A percentile compares a stretch with the other conserved stretches of the same genome.
Evolutionary conservation across 2,113 vertebrate genomes (phyloP).

Genomic region (Eurypyga helias): DNA sequence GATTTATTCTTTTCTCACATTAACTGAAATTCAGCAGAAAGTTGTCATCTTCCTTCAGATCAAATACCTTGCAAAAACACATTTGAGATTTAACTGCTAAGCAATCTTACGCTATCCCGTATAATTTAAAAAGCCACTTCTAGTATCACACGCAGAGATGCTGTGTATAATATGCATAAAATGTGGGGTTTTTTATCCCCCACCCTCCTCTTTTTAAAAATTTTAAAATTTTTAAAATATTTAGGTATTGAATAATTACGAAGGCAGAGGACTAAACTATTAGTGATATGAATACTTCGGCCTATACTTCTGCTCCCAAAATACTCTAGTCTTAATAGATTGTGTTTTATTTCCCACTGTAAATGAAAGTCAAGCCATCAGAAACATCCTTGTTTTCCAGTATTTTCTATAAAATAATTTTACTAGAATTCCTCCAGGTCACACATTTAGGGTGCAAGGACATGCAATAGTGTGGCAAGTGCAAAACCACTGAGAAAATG

Average conservation of each 20-base stretch:
- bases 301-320: background rate
- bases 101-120: background rate
- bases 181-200: accelerated
- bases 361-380: background rate
- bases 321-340: background rate
- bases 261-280: background rate
- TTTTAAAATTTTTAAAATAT: background rate
- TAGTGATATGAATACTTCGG: background rate
- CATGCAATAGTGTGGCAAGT: background rate
- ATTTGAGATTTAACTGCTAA: background rate
- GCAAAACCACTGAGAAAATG: background rate
- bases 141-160: background rate
- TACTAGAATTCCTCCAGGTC: background rate
- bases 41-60: background rate
- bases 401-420: background rate
- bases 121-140: background rate
- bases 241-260: background rate
- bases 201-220: background rate
- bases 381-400: background rate
- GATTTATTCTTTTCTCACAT: background rate
- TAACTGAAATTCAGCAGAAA: background rate
- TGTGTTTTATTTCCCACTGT: background rate
- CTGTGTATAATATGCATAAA: background rate
- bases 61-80: background rate
- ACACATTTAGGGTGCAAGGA: background rate